Percentiles rank a stretch among this genome's conserved stretches.
phyloP scores from a whole-genome alignment of 1,140 invertebrate species.

The Ridgeia piscesae region DNA sequence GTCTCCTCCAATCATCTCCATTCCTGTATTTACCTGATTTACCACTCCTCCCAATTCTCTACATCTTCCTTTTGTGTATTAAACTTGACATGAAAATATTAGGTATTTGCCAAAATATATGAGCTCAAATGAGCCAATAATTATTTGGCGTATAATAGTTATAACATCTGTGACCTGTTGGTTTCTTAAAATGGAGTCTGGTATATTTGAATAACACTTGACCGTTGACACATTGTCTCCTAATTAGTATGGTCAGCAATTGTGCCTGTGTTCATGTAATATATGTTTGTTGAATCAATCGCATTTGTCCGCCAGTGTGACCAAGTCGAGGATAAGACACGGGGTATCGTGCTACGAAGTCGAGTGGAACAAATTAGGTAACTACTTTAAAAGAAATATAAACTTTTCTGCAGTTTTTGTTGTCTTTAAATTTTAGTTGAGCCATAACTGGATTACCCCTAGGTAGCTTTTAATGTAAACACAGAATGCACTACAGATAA shows the following conservation, averaged over 20 bases:
- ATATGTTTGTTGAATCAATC: background rate
- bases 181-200: background rate
- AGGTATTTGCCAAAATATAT: background rate
- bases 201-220: background rate
- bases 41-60: no score
- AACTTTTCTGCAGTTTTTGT: background rate
- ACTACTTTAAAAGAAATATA: background rate
- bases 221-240: no score
- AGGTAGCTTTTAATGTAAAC: background rate
- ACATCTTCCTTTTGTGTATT: background rate
- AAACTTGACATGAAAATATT: background rate
- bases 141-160: background rate
- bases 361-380: slow-evolving; percentile 42
- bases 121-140: background rate
- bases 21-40: no score
- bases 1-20: no score
- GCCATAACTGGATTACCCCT: background rate
- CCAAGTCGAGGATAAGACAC: slow-evolving; percentile 67
- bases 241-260: no score
- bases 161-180: background rate
- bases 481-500: no score
- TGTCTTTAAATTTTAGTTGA: background rate
- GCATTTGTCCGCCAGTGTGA: slow-evolving; percentile 55
- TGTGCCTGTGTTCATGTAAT: background rate
- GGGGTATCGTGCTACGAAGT: slow-evolving; percentile 71